Evolutionary conservation across 2,113 vertebrate species (phyloP).

Genomic region (Speoplatyrhinus poulsoni): DNA sequence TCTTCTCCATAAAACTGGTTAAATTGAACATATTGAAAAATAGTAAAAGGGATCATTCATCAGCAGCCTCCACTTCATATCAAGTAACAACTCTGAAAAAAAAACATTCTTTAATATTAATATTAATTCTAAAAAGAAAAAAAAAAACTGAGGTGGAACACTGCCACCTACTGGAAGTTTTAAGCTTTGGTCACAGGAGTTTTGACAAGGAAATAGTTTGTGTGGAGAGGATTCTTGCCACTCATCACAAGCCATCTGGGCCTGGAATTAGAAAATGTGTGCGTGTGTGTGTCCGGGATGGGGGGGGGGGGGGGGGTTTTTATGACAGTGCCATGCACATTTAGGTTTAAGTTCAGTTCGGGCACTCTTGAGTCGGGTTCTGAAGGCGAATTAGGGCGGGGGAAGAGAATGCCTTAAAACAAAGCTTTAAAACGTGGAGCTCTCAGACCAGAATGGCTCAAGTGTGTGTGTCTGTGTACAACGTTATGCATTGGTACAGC

Average conservation of each 20-base stretch:
- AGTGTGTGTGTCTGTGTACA: conserved; percentile 35
- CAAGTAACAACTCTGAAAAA: conserved; percentile 62
- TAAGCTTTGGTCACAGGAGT: conserved; percentile 79
- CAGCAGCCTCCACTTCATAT: conserved; percentile 54
- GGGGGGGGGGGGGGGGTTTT: background rate
- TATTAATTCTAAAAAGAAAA: conserved; percentile 46
- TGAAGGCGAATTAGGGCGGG: conserved; percentile 15
- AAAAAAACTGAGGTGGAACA: conserved; percentile 59
- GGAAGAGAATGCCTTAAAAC: conserved; percentile 12
- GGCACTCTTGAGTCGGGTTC: conserved; percentile 30
- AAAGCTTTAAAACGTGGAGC: conserved; percentile 34
- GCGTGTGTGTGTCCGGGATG: background rate
- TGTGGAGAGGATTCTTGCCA: conserved; percentile 29
- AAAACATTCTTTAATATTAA: conserved; percentile 46
- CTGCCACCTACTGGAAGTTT: conserved; percentile 78
- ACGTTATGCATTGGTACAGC: too few species aligned
- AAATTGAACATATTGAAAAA: conserved; percentile 53
- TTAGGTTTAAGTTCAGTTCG: conserved; percentile 39
- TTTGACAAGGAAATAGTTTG: background rate
- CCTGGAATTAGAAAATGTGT: conserved; percentile 42
- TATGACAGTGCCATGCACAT: conserved; percentile 40
- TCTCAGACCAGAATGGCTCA: conserved; percentile 61
- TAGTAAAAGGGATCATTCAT: conserved; percentile 49
- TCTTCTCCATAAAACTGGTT: conserved; percentile 60
- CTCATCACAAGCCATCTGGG: conserved; percentile 42